phyloP scores from a whole-genome alignment of 2,888 invertebrate species.

The Chaitophorus viminalis region DNA sequence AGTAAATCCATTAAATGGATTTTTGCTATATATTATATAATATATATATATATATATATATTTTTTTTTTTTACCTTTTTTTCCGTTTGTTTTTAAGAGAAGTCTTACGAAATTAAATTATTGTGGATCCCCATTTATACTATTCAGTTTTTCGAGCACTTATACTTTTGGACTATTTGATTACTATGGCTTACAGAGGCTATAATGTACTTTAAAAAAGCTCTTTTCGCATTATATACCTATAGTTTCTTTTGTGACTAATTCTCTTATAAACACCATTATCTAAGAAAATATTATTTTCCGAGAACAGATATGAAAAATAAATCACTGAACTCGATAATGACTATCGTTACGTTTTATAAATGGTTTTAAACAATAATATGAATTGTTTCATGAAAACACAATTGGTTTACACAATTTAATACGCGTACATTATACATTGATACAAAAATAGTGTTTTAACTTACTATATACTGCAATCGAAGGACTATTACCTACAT shows the following conservation, averaged over 20 bases:
- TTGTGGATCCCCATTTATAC: constrained; percentile 28
- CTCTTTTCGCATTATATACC: background rate
- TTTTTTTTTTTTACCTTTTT: constrained; percentile 5
- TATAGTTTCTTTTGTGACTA: background rate
- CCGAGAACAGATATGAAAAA: background rate
- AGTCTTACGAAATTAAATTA: constrained; percentile 26
- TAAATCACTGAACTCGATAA: too few species aligned
- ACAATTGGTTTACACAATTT: too few species aligned
- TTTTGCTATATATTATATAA: too few species aligned
- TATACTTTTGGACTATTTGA: constrained; percentile 27
- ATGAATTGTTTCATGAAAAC: too few species aligned
- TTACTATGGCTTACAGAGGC: constrained; percentile 16
- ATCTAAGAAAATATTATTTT: background rate
- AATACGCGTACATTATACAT: too few species aligned
- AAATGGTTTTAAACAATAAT: too few species aligned
- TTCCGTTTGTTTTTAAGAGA: constrained; percentile 31
- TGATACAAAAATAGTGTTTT: too few species aligned
- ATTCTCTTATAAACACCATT: background rate
- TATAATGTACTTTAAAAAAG: constrained; percentile 28
- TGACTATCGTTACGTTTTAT: too few species aligned
- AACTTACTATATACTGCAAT: too few species aligned
- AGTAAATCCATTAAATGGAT: constrained; percentile 35
- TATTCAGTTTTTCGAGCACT: constrained; percentile 22
- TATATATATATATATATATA: too few species aligned
- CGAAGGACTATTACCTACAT: too few species aligned